A percentile compares a stretch with the other conserved stretches of the same genome.
Conservation (phyloP, 2,113 vertebrate genomes). For the Pimephales promelas region DNA sequence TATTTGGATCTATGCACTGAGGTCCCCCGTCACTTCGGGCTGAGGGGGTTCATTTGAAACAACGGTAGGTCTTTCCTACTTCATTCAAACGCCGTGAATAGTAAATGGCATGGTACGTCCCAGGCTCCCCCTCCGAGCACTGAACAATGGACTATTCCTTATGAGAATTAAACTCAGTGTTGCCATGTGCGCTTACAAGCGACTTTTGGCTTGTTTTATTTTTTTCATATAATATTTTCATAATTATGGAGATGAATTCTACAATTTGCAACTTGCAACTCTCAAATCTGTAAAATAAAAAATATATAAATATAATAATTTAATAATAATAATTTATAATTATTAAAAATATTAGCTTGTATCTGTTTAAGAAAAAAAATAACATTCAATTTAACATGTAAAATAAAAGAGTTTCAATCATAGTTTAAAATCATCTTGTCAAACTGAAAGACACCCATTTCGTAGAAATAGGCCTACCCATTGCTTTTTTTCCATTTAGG, state of each 20-base stretch:
- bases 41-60: conserved; percentile 62
- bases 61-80: conserved; percentile 56
- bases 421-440: background rate
- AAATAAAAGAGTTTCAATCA: background rate
- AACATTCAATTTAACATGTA: too few species aligned
- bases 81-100: conserved; percentile 74
- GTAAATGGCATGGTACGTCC: conserved; percentile 65
- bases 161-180: conserved; percentile 71
- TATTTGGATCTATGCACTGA: conserved; percentile 50
- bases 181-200: conserved; percentile 63
- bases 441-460: background rate
- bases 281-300: background rate
- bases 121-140: conserved; percentile 60
- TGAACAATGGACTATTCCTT: conserved; percentile 67
- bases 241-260: background rate
- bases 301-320: background rate
- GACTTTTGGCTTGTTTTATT: background rate
- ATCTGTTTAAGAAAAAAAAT: background rate
- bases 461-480: background rate
- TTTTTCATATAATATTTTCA: background rate
- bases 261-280: background rate
- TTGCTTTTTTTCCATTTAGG: background rate
- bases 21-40: conserved; percentile 64
- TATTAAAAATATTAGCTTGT: background rate
- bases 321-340: too few species aligned